Evolutionary conservation across 2,888 invertebrate species (phyloP), one percentile per base, ranked within the genome.

Genomic region (Harpagoxenus sublaevis): DNA sequence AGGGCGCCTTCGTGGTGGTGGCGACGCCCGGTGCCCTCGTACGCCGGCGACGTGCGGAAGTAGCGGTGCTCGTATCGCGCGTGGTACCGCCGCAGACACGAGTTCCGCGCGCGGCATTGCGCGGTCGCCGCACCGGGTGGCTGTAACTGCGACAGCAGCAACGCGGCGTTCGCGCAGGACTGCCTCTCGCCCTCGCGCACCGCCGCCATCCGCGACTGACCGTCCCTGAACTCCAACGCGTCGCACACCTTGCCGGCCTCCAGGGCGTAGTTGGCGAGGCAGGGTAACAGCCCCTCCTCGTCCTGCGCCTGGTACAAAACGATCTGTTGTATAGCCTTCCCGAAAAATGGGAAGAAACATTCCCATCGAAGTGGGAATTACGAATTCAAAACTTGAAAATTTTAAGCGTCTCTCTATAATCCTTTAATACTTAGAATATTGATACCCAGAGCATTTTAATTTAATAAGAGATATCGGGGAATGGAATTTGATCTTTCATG

Each of bases 171-270:
- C 4, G 85, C 84, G 75, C 94, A 94, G 3, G 87, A 83, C 28
- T 89, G 86, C 6, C 77, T 85, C 31, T 71, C 28, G n/a, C 83
- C 66, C 10, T 89, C 74, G 73, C 6, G 77, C 71, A 71, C n/a
- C 12, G 74, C n/a, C n/a, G 23, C n/a, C 51, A 48, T 12, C 23
- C 48, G 66, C 8, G 45, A 55, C 2, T 53, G 45, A 0, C 66
- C 78, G 35, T 88, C 85, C 3, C 75, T 85, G 10, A 73, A 15
- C 28, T 87, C 77, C 15, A 89, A 77, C 0, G 82, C 83, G 28
- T 90, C 87, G 81, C 94, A 94, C 0, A 91, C 81, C 42, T 86
- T 91, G 2, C 83, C 88, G 0, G 89, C 89, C 31, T 91, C 92
- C 48, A 84, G 39, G 0, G 85, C 84, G 42, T 91, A 91, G 15